These are phyloP conservation scores for Drosophila willistoni DNA, from an alignment of 1,140 invertebrate species.

Conservation along the genomic window DNA sequence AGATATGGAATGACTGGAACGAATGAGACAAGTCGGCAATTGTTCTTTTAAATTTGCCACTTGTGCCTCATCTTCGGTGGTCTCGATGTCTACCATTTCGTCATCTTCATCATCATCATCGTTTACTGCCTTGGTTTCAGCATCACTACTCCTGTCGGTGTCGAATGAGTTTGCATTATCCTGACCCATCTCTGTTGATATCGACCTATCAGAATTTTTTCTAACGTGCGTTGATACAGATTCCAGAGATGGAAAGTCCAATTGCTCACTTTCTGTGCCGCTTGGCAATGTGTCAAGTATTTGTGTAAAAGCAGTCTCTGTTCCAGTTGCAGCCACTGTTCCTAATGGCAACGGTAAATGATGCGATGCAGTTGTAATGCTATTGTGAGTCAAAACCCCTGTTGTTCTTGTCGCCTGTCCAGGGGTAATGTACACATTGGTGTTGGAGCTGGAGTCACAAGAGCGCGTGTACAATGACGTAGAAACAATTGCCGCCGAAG, in stretches of 20 bases:
- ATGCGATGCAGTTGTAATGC: constrained; percentile 34
- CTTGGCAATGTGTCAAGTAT: constrained; percentile 28
- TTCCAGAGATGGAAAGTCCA: not conserved
- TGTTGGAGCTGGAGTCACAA: constrained; percentile 47
- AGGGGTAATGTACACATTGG: constrained; percentile 38
- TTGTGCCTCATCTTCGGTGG: constrained; percentile 84
- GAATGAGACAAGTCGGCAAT: not conserved
- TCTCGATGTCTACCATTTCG: constrained; percentile 86
- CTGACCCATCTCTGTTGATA: not conserved
- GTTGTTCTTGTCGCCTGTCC: constrained; percentile 84
- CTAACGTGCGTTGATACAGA: not conserved
- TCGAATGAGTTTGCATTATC: not conserved
- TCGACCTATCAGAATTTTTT: constrained; percentile 22
- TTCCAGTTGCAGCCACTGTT: not conserved
- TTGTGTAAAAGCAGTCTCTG: constrained; percentile 30
- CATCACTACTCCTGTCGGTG: not conserved
- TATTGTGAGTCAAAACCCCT: constrained; percentile 65
- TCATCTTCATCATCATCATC: constrained; percentile 86
- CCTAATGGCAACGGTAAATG: constrained; percentile 16
- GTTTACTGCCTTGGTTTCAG: not conserved
- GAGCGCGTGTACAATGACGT: constrained; percentile 62
- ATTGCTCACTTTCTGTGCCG: constrained; percentile 28
- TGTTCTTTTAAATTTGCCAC: constrained; percentile 12
- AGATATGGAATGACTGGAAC: not conserved
- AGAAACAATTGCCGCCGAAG: constrained; percentile 59